These are phyloP conservation scores for Parazoanthus swiftii DNA, from an alignment of 92 coral and sea anemone species.

Conservation along the genomic window DNA sequence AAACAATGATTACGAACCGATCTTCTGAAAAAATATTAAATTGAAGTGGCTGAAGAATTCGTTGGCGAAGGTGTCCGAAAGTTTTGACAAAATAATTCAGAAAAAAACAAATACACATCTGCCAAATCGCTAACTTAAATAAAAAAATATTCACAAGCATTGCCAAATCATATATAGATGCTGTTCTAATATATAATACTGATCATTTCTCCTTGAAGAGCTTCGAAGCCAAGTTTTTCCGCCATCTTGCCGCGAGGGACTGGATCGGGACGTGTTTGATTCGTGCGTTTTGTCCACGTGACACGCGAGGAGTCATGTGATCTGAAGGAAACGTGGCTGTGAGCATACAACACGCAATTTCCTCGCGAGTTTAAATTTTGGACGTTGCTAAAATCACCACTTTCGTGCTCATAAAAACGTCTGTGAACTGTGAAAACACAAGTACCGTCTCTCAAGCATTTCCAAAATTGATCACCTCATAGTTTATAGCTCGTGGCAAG, in stretches of 20 bases:
- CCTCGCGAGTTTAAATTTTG: constrained; percentile 39
- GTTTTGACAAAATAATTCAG: too few species aligned
- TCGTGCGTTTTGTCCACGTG: constrained; percentile 62
- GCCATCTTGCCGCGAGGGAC: constrained; percentile 41
- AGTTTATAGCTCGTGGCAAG: constrained; percentile 20
- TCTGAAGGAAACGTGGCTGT: constrained; percentile 31
- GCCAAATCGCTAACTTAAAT: too few species aligned
- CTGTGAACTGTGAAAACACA: background rate
- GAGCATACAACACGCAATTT: constrained; percentile 41
- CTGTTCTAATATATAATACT: background rate
- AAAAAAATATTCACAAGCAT: too few species aligned
- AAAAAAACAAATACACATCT: too few species aligned
- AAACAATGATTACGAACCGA: too few species aligned
- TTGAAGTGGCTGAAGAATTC: too few species aligned
- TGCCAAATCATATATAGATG: background rate
- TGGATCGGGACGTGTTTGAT: constrained; percentile 32
- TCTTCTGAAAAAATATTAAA: too few species aligned
- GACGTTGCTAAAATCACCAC: constrained; percentile 1
- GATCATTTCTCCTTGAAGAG: background rate
- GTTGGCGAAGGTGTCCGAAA: too few species aligned
- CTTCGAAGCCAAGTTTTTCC: background rate
- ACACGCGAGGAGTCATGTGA: constrained; percentile 46
- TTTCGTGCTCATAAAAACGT: background rate
- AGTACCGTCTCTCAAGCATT: background rate
- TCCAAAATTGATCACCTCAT: constrained; percentile 38